Evolutionary conservation across 2,113 vertebrate species (phyloP).

Genomic region (Regulus satrapa): DNA sequence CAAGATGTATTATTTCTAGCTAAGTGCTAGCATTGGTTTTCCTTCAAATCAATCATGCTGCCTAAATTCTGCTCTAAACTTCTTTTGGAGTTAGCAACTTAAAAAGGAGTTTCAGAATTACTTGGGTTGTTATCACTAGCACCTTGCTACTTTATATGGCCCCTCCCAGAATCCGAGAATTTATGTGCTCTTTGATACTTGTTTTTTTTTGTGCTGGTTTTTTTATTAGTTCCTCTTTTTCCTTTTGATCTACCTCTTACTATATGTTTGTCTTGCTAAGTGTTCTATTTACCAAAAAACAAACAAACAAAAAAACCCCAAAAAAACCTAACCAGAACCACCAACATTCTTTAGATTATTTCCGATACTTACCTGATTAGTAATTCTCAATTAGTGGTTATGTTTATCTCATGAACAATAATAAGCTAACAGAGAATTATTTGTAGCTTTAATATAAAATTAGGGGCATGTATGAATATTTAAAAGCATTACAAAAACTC

Average conservation of each 20-base stretch:
- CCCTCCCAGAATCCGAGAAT: neutral
- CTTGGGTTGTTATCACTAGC: neutral
- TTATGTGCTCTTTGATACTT: neutral
- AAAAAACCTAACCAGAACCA: no score
- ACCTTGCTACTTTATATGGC: neutral
- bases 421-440: neutral
- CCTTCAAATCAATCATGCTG: neutral
- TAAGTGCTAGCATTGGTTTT: neutral
- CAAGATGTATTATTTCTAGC: neutral
- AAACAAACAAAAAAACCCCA: no score
- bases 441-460: neutral
- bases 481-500: neutral
- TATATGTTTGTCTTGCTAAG: neutral
- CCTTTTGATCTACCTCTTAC: neutral
- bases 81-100: neutral
- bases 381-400: neutral
- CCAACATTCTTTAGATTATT: neutral
- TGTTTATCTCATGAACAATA: neutral
- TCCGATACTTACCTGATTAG: neutral
- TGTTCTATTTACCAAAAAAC: neutral
- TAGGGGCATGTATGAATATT: neutral
- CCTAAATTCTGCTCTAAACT: neutral
- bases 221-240: accelerated
- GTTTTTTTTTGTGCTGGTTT: neutral
- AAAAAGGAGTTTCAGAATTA: neutral